Evolutionary conservation across 2,113 vertebrate genomes (phyloP).

Genomic region (Barbus barbus): DNA sequence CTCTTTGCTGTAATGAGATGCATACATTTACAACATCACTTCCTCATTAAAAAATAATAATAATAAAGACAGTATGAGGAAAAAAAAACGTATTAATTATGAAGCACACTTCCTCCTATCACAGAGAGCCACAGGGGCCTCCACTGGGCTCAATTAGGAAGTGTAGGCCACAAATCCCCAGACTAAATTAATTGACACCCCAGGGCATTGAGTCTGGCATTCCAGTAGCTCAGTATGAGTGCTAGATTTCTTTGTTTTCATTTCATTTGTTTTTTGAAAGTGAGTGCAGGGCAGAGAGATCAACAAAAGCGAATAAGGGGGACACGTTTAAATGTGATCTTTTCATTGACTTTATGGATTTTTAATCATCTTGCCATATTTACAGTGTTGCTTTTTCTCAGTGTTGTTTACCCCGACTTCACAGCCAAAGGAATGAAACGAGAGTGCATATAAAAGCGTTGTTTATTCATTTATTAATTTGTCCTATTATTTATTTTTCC

Average conservation of each 20-base stretch:
- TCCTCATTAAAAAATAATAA: constrained; percentile 79
- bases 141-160: constrained; percentile 81
- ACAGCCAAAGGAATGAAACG: constrained; percentile 42
- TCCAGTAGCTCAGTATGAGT: constrained; percentile 67
- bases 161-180: constrained; percentile 79
- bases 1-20: constrained; percentile 71
- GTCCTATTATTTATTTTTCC: constrained; percentile 41
- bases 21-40: constrained; percentile 75
- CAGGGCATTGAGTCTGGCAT: constrained; percentile 72
- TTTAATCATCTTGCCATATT: constrained; percentile 66
- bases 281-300: constrained; percentile 45
- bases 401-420: constrained; percentile 47
- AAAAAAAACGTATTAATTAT: constrained; percentile 75
- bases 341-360: constrained; percentile 69
- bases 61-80: constrained; percentile 62
- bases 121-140: constrained; percentile 72
- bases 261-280: constrained; percentile 67
- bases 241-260: constrained; percentile 73
- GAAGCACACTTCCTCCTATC: constrained; percentile 74
- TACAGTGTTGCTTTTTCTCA: constrained; percentile 60
- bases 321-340: constrained; percentile 63
- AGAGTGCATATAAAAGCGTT: constrained; percentile 24
- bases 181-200: constrained; percentile 84
- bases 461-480: constrained; percentile 43
- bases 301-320: constrained; percentile 52